Conservation (phyloP, 2,113 vertebrate genomes). For the Nestor notabilis region DNA sequence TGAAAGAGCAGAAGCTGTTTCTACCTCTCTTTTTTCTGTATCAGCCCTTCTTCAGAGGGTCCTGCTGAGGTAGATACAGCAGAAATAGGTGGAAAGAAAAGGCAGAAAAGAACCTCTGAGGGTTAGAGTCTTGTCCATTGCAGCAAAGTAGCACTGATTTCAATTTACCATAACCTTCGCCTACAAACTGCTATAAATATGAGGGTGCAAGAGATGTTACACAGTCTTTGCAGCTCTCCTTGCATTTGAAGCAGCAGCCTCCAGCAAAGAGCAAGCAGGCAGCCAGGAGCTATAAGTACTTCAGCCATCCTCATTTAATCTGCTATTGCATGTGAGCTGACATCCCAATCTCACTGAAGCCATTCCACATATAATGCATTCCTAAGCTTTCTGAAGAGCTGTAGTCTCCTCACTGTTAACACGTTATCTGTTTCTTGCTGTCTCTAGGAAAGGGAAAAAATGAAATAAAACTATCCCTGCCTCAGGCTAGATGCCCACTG, state of each 20-base stretch:
- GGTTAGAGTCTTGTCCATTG: not conserved
- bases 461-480: not conserved
- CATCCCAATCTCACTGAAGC: not conserved
- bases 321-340: not conserved
- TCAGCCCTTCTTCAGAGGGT: not conserved
- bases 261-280: not conserved
- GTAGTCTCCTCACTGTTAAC: not conserved
- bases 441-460: not conserved
- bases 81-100: not conserved
- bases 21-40: not conserved
- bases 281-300: not conserved
- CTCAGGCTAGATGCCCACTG: constrained; percentile 7
- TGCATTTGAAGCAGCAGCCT: not conserved
- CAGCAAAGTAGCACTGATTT: not conserved
- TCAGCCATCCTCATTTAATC: constrained; percentile 18
- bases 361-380: not conserved
- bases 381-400: not conserved
- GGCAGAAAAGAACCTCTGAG: not conserved
- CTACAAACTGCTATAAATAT: not conserved
- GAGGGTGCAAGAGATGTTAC: not conserved
- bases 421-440: not conserved
- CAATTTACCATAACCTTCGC: not conserved
- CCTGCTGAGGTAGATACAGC: not conserved
- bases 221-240: not conserved
- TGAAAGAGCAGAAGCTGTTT: not conserved